Conservation (phyloP, 1,140 invertebrate species). For the Radopholus similis region DNA sequence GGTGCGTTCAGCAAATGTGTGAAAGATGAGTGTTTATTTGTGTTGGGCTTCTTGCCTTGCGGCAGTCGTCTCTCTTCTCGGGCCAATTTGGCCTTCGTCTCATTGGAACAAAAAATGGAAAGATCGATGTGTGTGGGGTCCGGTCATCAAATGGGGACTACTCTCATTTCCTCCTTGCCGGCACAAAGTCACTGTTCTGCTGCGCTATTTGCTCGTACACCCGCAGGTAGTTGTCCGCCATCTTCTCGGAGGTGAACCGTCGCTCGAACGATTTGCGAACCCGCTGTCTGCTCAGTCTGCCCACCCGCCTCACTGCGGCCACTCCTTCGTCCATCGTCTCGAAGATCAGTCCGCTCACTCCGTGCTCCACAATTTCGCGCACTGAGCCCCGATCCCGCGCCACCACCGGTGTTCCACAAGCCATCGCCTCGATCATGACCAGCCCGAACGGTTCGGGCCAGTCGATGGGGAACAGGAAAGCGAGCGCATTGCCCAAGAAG, state of each 20-base stretch:
- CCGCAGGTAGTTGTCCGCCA: background rate
- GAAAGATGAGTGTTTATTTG: too few species aligned
- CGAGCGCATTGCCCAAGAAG: conserved; percentile 22
- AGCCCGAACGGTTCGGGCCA: conserved; percentile 29
- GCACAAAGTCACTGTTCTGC: too few species aligned
- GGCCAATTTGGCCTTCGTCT: too few species aligned
- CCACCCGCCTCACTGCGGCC: conserved; percentile 1
- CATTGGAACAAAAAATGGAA: too few species aligned
- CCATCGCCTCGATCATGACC: conserved; percentile 26
- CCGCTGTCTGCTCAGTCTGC: background rate
- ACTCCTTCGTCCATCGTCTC: conserved; percentile 8
- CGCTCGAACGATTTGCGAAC: conserved; percentile 5
- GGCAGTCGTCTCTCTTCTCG: too few species aligned
- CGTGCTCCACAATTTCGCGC: conserved; percentile 11
- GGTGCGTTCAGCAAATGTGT: too few species aligned
- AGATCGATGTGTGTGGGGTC: too few species aligned
- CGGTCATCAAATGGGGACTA: too few species aligned
- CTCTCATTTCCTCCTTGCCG: too few species aligned
- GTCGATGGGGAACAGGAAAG: conserved; percentile 23
- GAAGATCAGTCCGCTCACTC: conserved; percentile 2
- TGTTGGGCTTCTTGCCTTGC: too few species aligned
- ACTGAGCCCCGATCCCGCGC: conserved; percentile 6
- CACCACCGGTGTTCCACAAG: conserved; percentile 22
- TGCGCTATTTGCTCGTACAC: background rate
- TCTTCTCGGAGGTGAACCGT: conserved; percentile 15